Percentiles rank a stretch among this genome's conserved stretches.
These are phyloP conservation scores for Cyclura pinguis DNA, from an alignment of 2,797 vertebrate species.

Conservation along the genomic window DNA sequence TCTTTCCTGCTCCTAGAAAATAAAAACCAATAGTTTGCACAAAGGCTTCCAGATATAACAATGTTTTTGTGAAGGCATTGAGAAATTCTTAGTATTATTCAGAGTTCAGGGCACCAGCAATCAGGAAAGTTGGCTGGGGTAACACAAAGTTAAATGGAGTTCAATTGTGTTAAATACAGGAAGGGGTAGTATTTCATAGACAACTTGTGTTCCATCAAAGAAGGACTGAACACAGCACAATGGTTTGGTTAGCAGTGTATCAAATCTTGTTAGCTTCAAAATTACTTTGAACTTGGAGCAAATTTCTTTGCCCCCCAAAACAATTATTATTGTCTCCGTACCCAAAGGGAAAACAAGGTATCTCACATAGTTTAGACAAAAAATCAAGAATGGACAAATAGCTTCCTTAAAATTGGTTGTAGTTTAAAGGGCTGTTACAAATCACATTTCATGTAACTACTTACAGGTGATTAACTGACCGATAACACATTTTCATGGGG, in stretches of 20 bases:
- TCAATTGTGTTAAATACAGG: not conserved
- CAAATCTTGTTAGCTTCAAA: constrained; percentile 8
- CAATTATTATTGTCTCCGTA: not conserved
- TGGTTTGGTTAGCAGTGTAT: not conserved
- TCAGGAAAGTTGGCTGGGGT: not conserved
- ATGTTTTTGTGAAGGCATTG: not conserved
- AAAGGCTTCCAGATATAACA: not conserved
- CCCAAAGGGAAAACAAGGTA: not conserved
- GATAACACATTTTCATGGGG: not conserved
- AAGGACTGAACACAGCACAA: too few species aligned
- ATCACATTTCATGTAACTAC: not conserved
- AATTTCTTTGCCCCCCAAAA: not conserved
- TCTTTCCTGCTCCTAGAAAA: not conserved
- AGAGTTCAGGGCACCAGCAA: not conserved
- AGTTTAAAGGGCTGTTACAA: not conserved
- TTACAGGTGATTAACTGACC: not conserved
- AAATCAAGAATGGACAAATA: not conserved
- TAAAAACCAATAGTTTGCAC: not conserved
- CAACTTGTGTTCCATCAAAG: not conserved
- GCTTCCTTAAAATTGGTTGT: not conserved
- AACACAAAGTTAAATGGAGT: too few species aligned
- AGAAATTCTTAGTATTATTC: not conserved
- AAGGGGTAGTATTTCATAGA: not conserved
- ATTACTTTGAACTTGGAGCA: not conserved
- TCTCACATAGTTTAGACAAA: not conserved